A percentile compares a stretch with the other conserved stretches of the same genome.
These are phyloP conservation scores for Eira barbara DNA, from an alignment of 2,113 vertebrate species.

Conservation along the genomic window DNA sequence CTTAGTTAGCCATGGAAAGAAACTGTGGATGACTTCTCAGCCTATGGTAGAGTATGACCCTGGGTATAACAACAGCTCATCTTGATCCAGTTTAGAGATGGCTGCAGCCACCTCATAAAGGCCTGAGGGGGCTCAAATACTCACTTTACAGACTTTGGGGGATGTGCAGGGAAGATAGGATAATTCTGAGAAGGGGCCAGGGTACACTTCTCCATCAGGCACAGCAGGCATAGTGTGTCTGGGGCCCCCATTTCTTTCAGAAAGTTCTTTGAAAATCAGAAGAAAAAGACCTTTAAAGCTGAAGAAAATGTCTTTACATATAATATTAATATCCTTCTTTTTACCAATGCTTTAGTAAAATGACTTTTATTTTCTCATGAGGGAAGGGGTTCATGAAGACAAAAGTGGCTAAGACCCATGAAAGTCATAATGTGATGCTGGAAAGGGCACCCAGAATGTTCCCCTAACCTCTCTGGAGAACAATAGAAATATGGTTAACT, in stretches of 20 bases:
- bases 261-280: not conserved
- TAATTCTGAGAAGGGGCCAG: not conserved
- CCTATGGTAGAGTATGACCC: not conserved
- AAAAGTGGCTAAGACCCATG: not conserved
- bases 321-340: not conserved
- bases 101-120: not conserved
- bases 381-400: not conserved
- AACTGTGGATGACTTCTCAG: not conserved
- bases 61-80: not conserved
- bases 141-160: not conserved
- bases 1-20: not conserved
- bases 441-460: not conserved
- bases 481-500: not conserved
- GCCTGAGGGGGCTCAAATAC: not conserved
- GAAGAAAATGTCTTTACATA: not conserved
- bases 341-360: not conserved
- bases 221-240: not conserved
- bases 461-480: not conserved
- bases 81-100: not conserved
- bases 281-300: not conserved
- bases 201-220: not conserved
- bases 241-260: not conserved
- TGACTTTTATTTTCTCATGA: not conserved
- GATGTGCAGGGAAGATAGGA: not conserved
- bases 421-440: not conserved